Evolutionary conservation across 2,797 vertebrate genomes (phyloP).

Genomic region (Octomys mimax): DNA sequence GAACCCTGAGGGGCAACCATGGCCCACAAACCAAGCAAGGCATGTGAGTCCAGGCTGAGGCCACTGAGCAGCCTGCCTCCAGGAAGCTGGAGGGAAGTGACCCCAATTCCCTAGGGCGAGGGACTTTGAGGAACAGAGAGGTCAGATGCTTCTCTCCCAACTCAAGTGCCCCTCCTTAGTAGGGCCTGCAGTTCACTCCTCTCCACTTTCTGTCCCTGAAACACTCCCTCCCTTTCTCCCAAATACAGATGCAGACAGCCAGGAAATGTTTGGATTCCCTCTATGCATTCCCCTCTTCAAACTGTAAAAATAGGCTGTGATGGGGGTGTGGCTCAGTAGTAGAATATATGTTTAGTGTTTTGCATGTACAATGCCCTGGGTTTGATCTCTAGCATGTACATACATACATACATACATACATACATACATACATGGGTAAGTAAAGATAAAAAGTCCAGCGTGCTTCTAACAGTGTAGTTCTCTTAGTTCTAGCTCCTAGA

Average conservation of each 20-base stretch:
- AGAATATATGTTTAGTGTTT: neutral
- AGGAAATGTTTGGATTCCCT: neutral
- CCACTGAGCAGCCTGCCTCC: constrained; percentile 66
- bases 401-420: neutral
- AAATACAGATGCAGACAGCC: neutral
- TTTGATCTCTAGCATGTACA: neutral
- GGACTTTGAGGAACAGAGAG: constrained; percentile 45
- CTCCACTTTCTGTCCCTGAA: neutral
- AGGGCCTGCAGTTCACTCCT: neutral
- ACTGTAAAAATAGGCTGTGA: neutral
- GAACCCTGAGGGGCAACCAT: constrained; percentile 85
- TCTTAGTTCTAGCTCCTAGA: neutral
- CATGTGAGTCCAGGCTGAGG: constrained; percentile 55
- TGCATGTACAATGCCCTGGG: neutral
- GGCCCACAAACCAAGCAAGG: constrained; percentile 75
- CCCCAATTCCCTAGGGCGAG: constrained; percentile 33
- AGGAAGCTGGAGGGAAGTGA: constrained; percentile 70
- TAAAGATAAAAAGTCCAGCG: neutral
- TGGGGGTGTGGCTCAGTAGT: neutral
- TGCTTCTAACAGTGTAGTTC: neutral
- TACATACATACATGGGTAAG: neutral
- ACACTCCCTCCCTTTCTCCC: neutral
- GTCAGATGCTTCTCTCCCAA: neutral
- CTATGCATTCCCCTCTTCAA: neutral
- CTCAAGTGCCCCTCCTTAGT: constrained; percentile 14